These are phyloP conservation scores for Chrysolina haemoptera DNA, from an alignment of 2,888 invertebrate genomes.

Conservation along the genomic window DNA sequence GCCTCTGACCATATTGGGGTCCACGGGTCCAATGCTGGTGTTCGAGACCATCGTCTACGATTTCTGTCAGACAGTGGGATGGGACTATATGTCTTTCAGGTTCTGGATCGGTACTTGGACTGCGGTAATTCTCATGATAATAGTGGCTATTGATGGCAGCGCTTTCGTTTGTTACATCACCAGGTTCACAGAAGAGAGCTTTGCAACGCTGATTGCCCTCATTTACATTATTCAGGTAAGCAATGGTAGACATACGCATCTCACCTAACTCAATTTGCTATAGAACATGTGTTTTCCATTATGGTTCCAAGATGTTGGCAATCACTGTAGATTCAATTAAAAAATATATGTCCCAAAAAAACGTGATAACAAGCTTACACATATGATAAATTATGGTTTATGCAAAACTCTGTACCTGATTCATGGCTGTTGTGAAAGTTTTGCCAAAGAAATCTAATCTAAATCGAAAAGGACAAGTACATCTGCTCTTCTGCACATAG, in stretches of 20 bases:
- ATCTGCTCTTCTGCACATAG: too few relatives aligned
- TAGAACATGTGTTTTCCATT: background rate
- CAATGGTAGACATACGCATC: too few relatives aligned
- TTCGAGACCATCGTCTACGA: constrained; percentile 97
- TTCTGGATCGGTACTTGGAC: constrained; percentile 99
- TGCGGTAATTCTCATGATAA: constrained; percentile 83
- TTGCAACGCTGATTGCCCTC: constrained; percentile 96
- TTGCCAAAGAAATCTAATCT: too few relatives aligned
- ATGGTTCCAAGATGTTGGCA: too few relatives aligned
- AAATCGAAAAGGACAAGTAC: too few relatives aligned
- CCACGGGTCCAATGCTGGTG: constrained; percentile 96
- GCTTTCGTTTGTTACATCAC: constrained; percentile 98
- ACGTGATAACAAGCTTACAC: too few relatives aligned
- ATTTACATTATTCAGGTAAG: constrained; percentile 97
- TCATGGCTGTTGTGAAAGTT: too few relatives aligned
- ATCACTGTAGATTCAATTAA: too few relatives aligned
- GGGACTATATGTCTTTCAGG: constrained; percentile 95
- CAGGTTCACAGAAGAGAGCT: constrained; percentile 98
- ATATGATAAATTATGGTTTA: too few relatives aligned
- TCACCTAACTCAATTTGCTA: too few relatives aligned
- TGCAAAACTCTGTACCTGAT: too few relatives aligned
- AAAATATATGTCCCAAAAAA: too few relatives aligned
- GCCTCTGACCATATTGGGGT: constrained; percentile 94
- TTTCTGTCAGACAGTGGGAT: constrained; percentile 85
- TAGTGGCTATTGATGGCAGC: constrained; percentile 96